Evolutionary conservation across 2,888 invertebrate species (phyloP), one percentile per base, ranked within the genome.

Genomic region (Harpalus rubripes): DNA sequence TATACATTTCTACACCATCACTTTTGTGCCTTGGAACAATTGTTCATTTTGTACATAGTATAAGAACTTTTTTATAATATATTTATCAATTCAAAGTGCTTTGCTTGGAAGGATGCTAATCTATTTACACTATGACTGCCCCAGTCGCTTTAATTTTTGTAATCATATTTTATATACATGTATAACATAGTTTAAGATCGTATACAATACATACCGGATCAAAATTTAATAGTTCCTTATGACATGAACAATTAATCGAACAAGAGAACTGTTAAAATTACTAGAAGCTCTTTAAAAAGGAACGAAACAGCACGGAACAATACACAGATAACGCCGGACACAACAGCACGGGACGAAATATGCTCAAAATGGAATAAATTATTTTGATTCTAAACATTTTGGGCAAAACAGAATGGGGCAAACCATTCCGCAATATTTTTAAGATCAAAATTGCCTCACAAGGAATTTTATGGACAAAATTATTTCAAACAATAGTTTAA

Each of bases 11-110:
- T 83, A 61, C 61, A 83, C 61, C 83, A 83, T 83, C 76, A 76
- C 83, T 74, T 44, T 72, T 82, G 83, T 84, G 84, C 84, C 84
- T 84, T 76, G 76, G 78, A 84, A 84, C 84, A 79, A 26, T 22
- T 18, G 84, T 79, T 84, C 84, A 79, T 74, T 76, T 61, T 76
- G 59, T 83, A 83, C 41, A 74, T 83, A 83, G 22, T 41, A 32
- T 83, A 74, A 83, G 41, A 82, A 58, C 32, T 76, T 74, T 74
- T 74, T 72, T 61, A 76, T 59, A 83, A 7, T 83, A 83, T 56
- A 63, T 81, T 41, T 63, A 74, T 74, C 16, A 1, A n/a, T 68
- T 74, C 72, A 58, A 56, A 80, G 80, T 80, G 85, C 85, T 85
- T 85, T 80, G 80, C 80, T 84, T 84, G 78, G 68, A 78, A 59